These are phyloP conservation scores for Dryoscopus gambensis DNA, from an alignment of 2,113 vertebrate genomes.

Conservation along the genomic window DNA sequence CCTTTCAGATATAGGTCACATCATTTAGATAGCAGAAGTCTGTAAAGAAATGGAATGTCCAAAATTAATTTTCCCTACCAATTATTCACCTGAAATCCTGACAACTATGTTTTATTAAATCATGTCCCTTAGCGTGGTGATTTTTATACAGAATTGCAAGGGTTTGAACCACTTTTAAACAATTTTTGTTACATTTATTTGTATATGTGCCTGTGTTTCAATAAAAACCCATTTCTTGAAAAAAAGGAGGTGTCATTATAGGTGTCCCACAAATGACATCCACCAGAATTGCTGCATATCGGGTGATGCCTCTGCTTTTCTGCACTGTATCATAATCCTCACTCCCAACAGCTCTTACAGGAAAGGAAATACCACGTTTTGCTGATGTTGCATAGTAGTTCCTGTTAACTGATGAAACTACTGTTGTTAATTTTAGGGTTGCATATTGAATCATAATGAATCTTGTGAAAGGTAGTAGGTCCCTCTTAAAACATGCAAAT, in stretches of 20 bases:
- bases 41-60: background rate
- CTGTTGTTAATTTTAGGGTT: background rate
- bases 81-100: background rate
- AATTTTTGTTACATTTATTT: background rate
- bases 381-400: background rate
- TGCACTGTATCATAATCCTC: background rate
- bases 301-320: background rate
- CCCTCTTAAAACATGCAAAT: background rate
- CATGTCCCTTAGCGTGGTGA: background rate
- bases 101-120: background rate
- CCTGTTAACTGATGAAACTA: background rate
- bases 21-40: background rate
- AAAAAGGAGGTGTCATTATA: background rate
- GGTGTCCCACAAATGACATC: background rate
- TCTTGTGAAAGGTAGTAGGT: background rate
- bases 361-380: background rate
- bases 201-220: background rate
- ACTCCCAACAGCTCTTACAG: background rate
- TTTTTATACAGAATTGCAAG: background rate
- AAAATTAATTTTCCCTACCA: background rate
- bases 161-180: background rate
- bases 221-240: background rate
- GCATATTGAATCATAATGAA: background rate
- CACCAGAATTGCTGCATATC: background rate
- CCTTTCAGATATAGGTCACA: background rate